phyloP scores from a whole-genome alignment of 2,113 vertebrate species.

The Hystrix cristata region DNA sequence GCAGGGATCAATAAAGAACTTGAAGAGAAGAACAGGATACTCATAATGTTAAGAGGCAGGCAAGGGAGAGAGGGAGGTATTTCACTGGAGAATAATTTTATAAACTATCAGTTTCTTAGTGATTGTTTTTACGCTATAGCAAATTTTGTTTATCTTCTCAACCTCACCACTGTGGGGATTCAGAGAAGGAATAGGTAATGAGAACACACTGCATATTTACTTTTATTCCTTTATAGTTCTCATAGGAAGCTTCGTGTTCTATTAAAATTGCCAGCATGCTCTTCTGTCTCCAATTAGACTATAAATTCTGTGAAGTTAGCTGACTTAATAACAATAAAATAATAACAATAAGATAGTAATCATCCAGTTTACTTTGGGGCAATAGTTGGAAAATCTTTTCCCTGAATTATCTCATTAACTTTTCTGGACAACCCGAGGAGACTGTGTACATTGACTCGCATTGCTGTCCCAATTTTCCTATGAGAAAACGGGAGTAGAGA shows the following conservation, averaged over 20 bases:
- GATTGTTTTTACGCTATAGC: neutral
- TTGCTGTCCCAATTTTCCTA: neutral
- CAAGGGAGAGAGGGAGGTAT: neutral
- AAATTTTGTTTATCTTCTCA: conserved; percentile 49
- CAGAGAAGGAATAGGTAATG: conserved; percentile 47
- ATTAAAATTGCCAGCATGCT: conserved; percentile 45
- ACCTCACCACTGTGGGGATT: neutral
- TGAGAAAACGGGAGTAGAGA: neutral
- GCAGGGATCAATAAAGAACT: conserved; percentile 64
- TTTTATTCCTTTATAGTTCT: conserved; percentile 39
- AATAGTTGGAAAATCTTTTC: neutral
- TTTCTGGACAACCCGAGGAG: neutral
- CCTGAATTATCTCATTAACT: neutral
- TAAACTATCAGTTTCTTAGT: conserved; percentile 28
- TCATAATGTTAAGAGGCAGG: conserved; percentile 21
- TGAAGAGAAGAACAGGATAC: neutral
- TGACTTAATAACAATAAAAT: conserved; percentile 5
- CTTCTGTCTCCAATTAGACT: conserved; percentile 14
- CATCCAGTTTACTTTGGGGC: conserved; percentile 12
- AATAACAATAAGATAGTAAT: neutral
- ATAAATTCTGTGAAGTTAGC: conserved; percentile 15
- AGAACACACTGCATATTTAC: conserved; percentile 10
- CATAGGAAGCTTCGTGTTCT: neutral
- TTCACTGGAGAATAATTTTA: conserved; percentile 57
- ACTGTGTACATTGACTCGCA: neutral